Base-by-base conservation (phyloP, 2,113 vertebrate species). In the Callospermophilus lateralis region DNA sequence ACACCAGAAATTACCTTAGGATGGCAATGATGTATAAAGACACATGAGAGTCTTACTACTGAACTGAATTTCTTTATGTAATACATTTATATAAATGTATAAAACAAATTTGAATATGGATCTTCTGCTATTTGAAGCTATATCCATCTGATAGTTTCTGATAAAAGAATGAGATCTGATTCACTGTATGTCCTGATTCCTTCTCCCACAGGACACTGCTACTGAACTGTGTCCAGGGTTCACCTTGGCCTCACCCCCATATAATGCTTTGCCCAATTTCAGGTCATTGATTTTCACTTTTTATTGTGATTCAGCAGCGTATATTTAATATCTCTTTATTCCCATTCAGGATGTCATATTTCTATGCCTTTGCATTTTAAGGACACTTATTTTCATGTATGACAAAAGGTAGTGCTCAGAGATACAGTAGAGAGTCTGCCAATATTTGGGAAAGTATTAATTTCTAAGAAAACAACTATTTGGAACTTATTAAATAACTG, bases 291-390 rank as follows among this genome's bases (percentile, higher is more conserved):
- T 81, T 73, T 90, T 74, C 24, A 80, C 9, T 9, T 37, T 67
- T 67, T 32, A 73, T n/a, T 67, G 37, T 67, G 12, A 81, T 65
- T 68, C 17, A 39, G 2, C 11, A 63, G 45, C 13, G 91, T 80
- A 91, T 81, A 42, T 65, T 70, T 42, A 73, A 70, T 63, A 34
- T 4, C 77, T 61, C 5, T 42, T 83, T 86, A 68, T 73, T 85
- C 12, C n/a, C 0, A 73, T 3, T 85, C 3, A 78, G 4, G 19
- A 37, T 42, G 5, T 67, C 58, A 3, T 91, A 24, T 45, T 80
- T 93, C 87, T 19, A 80, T 42, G 85, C 93, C 39, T 74, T 81
- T 93, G 34, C 42, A 68, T 74, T 86, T 70, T 48, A 10, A 72
- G 19, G 9, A 55, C 1, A 78, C n/a, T 87, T 72, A 84, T 67